Conservation (phyloP, 2,797 vertebrate genomes). For the Lithobates pipiens region DNA sequence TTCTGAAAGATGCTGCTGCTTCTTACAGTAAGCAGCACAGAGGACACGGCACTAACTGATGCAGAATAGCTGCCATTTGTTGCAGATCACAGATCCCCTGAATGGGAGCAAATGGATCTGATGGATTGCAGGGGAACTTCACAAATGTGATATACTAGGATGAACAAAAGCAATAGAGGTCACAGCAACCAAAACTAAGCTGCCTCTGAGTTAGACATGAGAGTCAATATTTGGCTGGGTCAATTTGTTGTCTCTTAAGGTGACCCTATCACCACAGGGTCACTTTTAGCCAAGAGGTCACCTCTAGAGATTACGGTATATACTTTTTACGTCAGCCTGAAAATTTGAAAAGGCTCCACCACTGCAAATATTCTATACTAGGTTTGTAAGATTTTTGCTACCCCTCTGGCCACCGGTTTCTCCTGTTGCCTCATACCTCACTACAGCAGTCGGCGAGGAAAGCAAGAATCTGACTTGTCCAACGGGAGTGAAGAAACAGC, state of each 20-base stretch:
- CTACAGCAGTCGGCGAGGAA: too few species aligned
- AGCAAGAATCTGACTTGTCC: too few species aligned
- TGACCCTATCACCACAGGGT: too few species aligned
- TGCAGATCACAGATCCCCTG: neutral
- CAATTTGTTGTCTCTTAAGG: neutral
- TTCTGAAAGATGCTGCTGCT: slow-evolving; percentile 30
- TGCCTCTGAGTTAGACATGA: neutral
- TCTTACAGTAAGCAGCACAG: slow-evolving; percentile 40
- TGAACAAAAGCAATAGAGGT: slow-evolving; percentile 21
- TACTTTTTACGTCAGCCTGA: too few species aligned
- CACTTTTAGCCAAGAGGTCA: too few species aligned
- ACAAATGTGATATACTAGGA: slow-evolving; percentile 9
- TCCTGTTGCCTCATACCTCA: too few species aligned
- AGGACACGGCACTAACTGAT: neutral
- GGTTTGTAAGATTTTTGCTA: too few species aligned
- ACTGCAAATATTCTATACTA: neutral
- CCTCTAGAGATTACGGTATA: too few species aligned
- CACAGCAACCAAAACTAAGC: slow-evolving; percentile 32
- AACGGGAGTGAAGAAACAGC: too few species aligned
- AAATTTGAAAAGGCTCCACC: too few species aligned
- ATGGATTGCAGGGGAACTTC: slow-evolving; percentile 16
- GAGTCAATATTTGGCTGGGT: neutral
- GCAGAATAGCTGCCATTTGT: slow-evolving; percentile 39
- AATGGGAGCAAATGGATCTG: slow-evolving; percentile 35
- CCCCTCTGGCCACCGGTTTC: too few species aligned